phyloP scores from a whole-genome alignment of 2,113 vertebrate genomes.

The Eidolon helvum region DNA sequence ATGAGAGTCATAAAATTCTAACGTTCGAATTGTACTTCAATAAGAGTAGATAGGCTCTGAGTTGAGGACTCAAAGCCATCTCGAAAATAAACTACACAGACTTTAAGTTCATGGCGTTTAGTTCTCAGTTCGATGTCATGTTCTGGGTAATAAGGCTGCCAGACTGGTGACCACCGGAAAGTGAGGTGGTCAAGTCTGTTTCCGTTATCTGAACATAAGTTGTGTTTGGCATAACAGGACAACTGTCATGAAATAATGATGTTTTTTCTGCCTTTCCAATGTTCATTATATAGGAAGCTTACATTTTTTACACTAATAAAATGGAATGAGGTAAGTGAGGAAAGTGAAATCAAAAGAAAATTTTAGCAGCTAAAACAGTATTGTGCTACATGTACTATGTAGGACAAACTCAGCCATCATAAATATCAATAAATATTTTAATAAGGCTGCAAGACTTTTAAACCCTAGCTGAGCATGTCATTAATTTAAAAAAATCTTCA shows the following conservation, averaged over 20 bases:
- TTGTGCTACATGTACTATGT: not conserved
- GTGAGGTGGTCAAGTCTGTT: not conserved
- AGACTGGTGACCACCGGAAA: not conserved
- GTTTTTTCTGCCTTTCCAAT: not conserved
- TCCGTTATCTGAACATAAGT: not conserved
- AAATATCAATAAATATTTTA: not conserved
- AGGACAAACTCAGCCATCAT: not conserved
- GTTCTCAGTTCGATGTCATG: not conserved
- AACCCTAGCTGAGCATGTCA: not conserved
- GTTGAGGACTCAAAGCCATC: not conserved
- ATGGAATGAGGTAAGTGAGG: not conserved
- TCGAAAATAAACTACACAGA: not conserved
- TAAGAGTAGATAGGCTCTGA: not conserved
- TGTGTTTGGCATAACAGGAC: not conserved
- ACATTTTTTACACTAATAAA: not conserved
- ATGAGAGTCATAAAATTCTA: slow-evolving; percentile 1
- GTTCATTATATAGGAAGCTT: not conserved
- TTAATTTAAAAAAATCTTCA: slow-evolving; percentile 12
- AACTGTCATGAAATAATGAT: not conserved
- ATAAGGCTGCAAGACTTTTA: not conserved
- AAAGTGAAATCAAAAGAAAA: not conserved
- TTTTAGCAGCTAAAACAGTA: not conserved
- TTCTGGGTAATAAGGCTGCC: not conserved
- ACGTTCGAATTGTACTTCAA: not conserved
- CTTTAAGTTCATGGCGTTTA: not conserved